Evolutionary conservation across 2,113 vertebrate genomes (phyloP).

Genomic region (Uropsilus gracilis): DNA sequence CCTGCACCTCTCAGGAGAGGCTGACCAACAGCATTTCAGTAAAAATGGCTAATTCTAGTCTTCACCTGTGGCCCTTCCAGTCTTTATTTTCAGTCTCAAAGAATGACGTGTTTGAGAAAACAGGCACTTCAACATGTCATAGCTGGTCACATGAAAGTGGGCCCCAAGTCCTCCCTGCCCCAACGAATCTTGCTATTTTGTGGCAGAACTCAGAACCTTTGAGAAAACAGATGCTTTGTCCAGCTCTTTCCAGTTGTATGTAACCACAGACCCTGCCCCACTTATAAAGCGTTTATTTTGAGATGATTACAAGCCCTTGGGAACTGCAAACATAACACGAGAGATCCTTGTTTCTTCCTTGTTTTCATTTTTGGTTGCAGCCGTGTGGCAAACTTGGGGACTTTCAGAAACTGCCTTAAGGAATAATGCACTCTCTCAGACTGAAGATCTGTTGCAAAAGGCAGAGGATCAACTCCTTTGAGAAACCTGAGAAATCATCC

Average conservation of each 20-base stretch:
- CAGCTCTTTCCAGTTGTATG: background rate
- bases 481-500: background rate
- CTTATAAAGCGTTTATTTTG: background rate
- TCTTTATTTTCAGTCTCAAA: background rate
- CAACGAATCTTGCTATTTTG: background rate
- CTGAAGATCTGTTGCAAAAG: background rate
- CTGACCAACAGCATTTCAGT: background rate
- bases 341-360: background rate
- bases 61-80: background rate
- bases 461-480: background rate
- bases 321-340: background rate
- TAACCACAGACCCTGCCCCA: background rate
- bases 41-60: background rate
- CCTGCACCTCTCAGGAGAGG: rapidly evolving
- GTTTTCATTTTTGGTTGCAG: background rate
- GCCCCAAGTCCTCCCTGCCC: rapidly evolving
- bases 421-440: background rate
- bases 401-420: background rate
- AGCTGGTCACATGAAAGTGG: background rate
- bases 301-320: background rate
- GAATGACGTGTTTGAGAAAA: background rate
- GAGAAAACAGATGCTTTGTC: background rate
- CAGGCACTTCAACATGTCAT: background rate
- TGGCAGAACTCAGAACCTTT: background rate
- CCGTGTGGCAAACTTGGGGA: background rate